Base-by-base conservation (phyloP, 2,888 invertebrate species). In the Trissonchulus latispiculum region DNA sequence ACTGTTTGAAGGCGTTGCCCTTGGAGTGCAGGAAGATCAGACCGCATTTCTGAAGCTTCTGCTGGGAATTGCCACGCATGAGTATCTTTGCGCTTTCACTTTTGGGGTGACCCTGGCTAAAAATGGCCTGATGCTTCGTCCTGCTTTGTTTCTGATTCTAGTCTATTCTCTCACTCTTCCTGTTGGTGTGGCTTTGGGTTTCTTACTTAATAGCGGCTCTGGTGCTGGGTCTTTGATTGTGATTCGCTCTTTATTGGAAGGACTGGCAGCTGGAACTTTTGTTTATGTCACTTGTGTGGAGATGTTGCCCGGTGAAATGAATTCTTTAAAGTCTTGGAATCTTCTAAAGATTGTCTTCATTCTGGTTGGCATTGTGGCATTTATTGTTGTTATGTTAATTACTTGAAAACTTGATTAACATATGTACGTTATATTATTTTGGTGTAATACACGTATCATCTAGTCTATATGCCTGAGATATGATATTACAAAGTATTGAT, bases 1-100 rank as follows among this genome's bases (percentile, higher is more conserved):
- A 0, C 77, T 87, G 1, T 87, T 88, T 80, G 88, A 88, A 80
- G 88, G 88, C 2, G 79, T 88, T 28, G 87, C 87, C 1, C 84
- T 88, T 70, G 87, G 87, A 0, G 81, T 87, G 1, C 86, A 87
- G 78, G 76, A 75, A 33, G 67, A 35, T 0, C 33, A 2, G 33
- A 37, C 23, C 15, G 31, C 35, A 8, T 70, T 73, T 28, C 1
- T n/a, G 3, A 61, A 35, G 1, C 37, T 73, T 1, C 37, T 70
- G 28, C 23, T 70, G 1, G 73, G 70, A 28, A 68, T 73, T 23
- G 68, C 70, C 62, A 28, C 70, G 36, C 73, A 73, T 36, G 73
- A 73, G 35, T 59, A 80, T 32, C 75, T 80, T 2, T 80, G 80
- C 68, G 79, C 79, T 66, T 75, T 80, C 28, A 79, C 80, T 1